Percentiles rank a stretch among this genome's conserved stretches.
These are phyloP conservation scores for Monopterus albus DNA, from an alignment of 2,113 vertebrate genomes.

Conservation along the genomic window DNA sequence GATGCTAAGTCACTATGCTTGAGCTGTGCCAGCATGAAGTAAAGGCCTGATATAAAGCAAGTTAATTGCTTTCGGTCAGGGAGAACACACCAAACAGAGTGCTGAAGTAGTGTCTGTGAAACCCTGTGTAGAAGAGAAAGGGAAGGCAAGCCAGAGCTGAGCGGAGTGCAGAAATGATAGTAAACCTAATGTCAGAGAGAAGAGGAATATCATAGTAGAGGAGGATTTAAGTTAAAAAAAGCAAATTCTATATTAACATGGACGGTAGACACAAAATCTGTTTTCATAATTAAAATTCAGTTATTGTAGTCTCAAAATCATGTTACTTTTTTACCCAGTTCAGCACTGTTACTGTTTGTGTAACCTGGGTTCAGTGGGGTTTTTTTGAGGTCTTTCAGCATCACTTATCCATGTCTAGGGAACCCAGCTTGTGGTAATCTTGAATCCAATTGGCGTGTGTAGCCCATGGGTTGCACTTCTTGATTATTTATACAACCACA, in stretches of 20 bases:
- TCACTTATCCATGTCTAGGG: neutral
- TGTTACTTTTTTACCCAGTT: neutral
- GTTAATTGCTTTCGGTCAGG: conserved; percentile 50
- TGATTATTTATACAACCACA: neutral
- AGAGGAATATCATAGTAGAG: neutral
- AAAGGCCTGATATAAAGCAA: conserved; percentile 35
- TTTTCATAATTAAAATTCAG: neutral
- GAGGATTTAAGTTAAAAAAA: neutral
- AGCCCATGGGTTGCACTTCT: conserved; percentile 5
- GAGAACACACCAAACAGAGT: conserved; percentile 7
- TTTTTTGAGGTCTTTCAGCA: neutral
- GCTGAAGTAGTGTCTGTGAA: conserved; percentile 7
- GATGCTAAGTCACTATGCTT: conserved; percentile 38
- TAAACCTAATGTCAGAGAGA: neutral
- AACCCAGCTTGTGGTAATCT: neutral
- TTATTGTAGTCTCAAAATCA: neutral
- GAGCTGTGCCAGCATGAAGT: conserved; percentile 50
- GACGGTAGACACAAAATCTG: neutral
- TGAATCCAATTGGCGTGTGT: neutral
- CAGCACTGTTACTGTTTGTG: neutral
- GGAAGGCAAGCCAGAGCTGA: neutral
- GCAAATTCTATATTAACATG: neutral
- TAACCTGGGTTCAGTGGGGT: neutral
- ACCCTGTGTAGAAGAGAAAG: neutral
- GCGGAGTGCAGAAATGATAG: neutral